A percentile compares a stretch with the other conserved stretches of the same genome.
Evolutionary conservation across 2,113 vertebrate species (phyloP).

Genomic region (Sialia sialis): DNA sequence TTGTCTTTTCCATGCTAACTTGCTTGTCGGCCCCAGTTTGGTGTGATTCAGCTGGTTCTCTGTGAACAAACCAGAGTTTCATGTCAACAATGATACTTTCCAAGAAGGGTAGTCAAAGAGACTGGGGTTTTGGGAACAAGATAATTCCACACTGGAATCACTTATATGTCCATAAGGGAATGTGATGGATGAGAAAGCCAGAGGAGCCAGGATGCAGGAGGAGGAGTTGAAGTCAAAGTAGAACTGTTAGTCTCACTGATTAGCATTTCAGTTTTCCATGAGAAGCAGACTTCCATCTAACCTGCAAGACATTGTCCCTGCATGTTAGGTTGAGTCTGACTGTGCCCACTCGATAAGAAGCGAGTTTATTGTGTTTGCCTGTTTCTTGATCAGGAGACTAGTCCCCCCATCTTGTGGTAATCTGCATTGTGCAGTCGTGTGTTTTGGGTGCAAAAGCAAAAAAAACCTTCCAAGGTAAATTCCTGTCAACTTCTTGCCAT

Average conservation of each 20-base stretch:
- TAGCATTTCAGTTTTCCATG: background rate
- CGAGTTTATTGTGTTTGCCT: background rate
- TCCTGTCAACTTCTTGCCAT: background rate
- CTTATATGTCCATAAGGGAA: background rate
- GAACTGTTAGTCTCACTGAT: background rate
- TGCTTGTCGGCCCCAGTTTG: background rate
- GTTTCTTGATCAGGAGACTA: background rate
- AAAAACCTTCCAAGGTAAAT: background rate
- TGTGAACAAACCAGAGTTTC: background rate
- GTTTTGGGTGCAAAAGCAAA: background rate
- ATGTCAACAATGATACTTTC: background rate
- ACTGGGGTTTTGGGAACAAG: background rate
- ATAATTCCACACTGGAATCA: background rate
- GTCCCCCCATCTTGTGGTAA: rapidly evolving
- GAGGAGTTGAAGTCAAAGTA: background rate
- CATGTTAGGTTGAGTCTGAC: background rate
- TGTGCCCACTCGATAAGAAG: background rate
- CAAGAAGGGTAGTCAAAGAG: background rate
- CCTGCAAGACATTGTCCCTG: background rate
- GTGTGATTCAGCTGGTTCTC: background rate
- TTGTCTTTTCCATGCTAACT: background rate
- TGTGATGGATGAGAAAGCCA: background rate
- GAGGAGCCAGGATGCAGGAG: background rate
- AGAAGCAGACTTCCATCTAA: background rate
- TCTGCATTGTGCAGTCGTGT: rapidly evolving